Conservation (phyloP, 2,888 invertebrate species). For the Sesia apiformis region DNA sequence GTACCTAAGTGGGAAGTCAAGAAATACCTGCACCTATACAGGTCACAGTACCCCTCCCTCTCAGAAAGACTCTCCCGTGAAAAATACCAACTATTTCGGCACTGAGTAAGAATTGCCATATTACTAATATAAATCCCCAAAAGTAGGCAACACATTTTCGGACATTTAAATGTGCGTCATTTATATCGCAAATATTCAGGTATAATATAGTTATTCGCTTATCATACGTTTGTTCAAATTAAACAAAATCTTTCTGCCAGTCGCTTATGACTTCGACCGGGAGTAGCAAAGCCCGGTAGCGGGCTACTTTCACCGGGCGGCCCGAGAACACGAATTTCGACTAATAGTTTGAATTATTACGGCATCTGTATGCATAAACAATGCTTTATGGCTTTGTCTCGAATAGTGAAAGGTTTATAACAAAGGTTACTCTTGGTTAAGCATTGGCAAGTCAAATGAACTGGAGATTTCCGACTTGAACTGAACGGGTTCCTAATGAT, state of each 20-base stretch:
- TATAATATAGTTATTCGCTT: too few species aligned
- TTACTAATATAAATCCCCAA: too few species aligned
- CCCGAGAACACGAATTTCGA: slow-evolving; percentile 65
- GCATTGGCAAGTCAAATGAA: background rate
- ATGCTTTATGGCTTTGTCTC: slow-evolving; percentile 16
- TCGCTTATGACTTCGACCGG: background rate
- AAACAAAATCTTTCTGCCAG: background rate
- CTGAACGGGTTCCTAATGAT: too few species aligned
- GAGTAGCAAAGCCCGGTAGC: slow-evolving; percentile 57
- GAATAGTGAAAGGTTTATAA: slow-evolving; percentile 31
- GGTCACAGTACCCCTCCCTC: too few species aligned
- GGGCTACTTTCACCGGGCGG: slow-evolving; percentile 58
- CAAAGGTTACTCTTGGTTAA: background rate
- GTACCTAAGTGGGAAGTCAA: too few species aligned
- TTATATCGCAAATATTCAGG: too few species aligned
- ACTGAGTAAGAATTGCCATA: too few species aligned
- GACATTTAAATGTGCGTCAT: too few species aligned
- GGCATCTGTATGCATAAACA: slow-evolving; percentile 24
- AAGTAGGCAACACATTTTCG: too few species aligned
- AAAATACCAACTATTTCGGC: too few species aligned
- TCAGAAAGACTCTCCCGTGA: too few species aligned
- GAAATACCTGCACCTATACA: too few species aligned
- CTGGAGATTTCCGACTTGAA: background rate
- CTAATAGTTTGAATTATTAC: slow-evolving; percentile 68
- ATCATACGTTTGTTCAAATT: background rate